Conservation (phyloP, 2,797 vertebrate species). For the Aerospiza tachiro region DNA sequence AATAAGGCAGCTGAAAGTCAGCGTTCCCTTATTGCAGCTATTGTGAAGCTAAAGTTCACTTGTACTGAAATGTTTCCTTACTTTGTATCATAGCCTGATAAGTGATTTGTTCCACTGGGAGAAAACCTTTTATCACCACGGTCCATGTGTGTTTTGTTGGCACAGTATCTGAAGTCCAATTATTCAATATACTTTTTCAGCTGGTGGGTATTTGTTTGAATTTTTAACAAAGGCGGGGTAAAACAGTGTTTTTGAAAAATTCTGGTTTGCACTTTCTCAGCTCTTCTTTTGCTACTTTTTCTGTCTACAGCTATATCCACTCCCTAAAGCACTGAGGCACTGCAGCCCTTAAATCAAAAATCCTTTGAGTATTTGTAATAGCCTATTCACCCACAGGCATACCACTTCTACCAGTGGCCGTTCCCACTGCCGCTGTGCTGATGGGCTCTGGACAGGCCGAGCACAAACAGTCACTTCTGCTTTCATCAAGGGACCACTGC, state of each 20-base stretch:
- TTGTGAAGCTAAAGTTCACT: slow-evolving; percentile 51
- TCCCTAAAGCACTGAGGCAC: background rate
- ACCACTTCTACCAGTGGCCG: background rate
- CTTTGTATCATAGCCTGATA: slow-evolving; percentile 56
- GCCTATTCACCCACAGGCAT: background rate
- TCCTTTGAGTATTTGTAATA: background rate
- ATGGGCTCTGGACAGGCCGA: background rate
- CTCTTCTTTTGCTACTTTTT: background rate
- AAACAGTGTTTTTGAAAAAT: background rate
- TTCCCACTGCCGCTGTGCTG: background rate
- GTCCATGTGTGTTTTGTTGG: slow-evolving; percentile 62
- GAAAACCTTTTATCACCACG: slow-evolving; percentile 49
- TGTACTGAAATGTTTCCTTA: slow-evolving; percentile 62
- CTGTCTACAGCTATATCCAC: background rate
- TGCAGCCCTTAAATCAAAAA: background rate
- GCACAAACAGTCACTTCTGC: background rate
- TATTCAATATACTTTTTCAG: slow-evolving; percentile 62
- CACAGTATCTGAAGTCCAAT: slow-evolving; percentile 28
- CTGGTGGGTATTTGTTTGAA: slow-evolving; percentile 47
- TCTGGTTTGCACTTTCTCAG: background rate
- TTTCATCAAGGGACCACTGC: background rate
- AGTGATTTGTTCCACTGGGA: slow-evolving; percentile 53
- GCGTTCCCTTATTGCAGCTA: slow-evolving; percentile 17
- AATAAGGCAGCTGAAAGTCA: slow-evolving; percentile 41
- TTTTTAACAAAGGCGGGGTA: slow-evolving; percentile 39